Evolutionary conservation across 2,888 invertebrate genomes (phyloP).

Genomic region (Tryphoninae sp.): DNA sequence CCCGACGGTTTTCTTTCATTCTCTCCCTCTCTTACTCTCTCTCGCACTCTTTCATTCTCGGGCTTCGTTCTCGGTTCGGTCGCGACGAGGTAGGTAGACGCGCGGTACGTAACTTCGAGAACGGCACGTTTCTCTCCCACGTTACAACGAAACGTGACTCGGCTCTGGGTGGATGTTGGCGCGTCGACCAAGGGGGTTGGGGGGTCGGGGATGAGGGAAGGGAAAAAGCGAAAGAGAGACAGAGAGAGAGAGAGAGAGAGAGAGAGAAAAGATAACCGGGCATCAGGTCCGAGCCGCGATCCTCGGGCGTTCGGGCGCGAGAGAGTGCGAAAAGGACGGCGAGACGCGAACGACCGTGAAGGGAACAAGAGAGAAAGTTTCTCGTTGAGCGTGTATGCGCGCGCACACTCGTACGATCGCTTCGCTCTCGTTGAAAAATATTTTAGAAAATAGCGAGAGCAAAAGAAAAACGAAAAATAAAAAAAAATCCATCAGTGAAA

Average conservation of each 20-base stretch:
- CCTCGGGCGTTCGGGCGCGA: not conserved
- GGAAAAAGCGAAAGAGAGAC: conserved; percentile 4
- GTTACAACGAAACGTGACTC: conserved; percentile 72
- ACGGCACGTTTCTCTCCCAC: conserved; percentile 62
- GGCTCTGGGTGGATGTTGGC: conserved; percentile 70
- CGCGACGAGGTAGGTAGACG: conserved; percentile 15
- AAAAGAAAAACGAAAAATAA: not conserved
- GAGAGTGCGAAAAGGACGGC: conserved; percentile 1
- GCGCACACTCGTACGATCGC: not conserved
- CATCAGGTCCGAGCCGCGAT: conserved; percentile 7
- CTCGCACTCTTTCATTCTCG: no score
- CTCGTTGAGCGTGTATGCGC: not conserved
- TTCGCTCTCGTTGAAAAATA: not conserved
- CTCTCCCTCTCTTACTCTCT: not conserved
- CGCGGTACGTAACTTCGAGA: conserved; percentile 55
- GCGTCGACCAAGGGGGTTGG: conserved; percentile 61
- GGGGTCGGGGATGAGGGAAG: not conserved
- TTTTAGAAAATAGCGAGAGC: not conserved
- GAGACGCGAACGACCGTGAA: conserved; percentile 41
- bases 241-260: conserved; percentile 3
- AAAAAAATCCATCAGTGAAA: conserved; percentile 4
- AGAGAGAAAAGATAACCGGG: conserved; percentile 17
- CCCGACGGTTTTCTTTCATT: not conserved
- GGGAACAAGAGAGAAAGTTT: conserved; percentile 47
- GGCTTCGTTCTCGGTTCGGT: not conserved